Evolutionary conservation across 2,888 invertebrate species (phyloP).

Genomic region (Patella depressa): DNA sequence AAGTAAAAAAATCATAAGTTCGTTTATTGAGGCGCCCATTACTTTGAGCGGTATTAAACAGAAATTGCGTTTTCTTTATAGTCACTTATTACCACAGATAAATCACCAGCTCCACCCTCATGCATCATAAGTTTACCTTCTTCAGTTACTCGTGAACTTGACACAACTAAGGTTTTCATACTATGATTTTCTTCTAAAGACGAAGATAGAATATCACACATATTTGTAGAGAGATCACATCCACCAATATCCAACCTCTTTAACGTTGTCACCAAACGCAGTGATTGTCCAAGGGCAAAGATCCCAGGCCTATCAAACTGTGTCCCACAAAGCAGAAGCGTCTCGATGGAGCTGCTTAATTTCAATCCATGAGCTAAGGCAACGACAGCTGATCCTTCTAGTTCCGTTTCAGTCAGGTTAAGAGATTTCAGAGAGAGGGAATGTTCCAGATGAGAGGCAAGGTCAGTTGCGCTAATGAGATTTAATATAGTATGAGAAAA

Average conservation of each 20-base stretch:
- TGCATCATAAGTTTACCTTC: no score
- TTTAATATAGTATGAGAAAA: slow-evolving; percentile 55
- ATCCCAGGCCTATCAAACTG: slow-evolving; percentile 78
- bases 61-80: no score
- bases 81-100: no score
- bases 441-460: slow-evolving; percentile 49
- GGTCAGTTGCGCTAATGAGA: slow-evolving; percentile 55
- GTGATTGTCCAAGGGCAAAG: slow-evolving; percentile 49
- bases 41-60: no score
- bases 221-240: slow-evolving; percentile 52
- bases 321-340: slow-evolving; percentile 95
- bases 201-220: slow-evolving; percentile 48
- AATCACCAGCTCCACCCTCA: no score
- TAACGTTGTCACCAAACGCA: slow-evolving; percentile 50
- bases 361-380: slow-evolving; percentile 59
- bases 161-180: neutral
- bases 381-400: slow-evolving; percentile 53
- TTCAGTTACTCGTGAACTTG: neutral
- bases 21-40: no score
- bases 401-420: slow-evolving; percentile 47
- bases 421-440: slow-evolving; percentile 39
- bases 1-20: no score
- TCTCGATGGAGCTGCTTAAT: slow-evolving; percentile 69
- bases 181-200: slow-evolving; percentile 22
- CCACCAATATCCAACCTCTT: slow-evolving; percentile 55